Base-by-base conservation (phyloP, 2,888 invertebrate genomes). In the Tenthredo scrophulariae region DNA sequence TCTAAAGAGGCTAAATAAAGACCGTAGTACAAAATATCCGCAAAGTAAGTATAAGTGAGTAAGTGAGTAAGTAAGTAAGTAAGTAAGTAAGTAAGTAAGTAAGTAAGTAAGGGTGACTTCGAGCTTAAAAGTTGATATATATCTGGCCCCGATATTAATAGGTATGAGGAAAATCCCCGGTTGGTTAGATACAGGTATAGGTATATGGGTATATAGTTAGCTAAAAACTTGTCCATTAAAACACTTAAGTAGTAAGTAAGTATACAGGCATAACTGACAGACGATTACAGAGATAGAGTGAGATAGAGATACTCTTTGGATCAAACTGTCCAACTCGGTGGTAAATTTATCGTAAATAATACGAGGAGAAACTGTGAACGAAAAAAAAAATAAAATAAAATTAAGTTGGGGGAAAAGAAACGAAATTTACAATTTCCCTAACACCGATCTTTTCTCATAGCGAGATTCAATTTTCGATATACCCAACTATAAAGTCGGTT, bases 161-260 rank as follows among this genome's bases (percentile, higher is more conserved):
- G 75, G 40, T 75, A 15, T 18, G 46, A 46, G 46, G 46, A 26
- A 75, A 46, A 46, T 22, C 29, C 33, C 54, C 9, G 26, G 37
- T 43, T 37, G 58, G 58, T n/a, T 58, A 46, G 75, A 22, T 22
- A n/a, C 1, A n/a, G 7, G 26, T 7, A 37, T 0, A 33, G 4
- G n/a, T n/a, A 15, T 13, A 75, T 10, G 26, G 22, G 43, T 18
- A 26, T 22, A 26, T 67, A 67, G 82, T 54, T 91, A 89, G 90
- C 90, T 92, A 91, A 91, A 90, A 93, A 93, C 93, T 92, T 92
- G 91, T 92, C 92, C 93, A 93, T 93, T 92, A 93, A 92, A 92
- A 92, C 89, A 90, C 92, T 92, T 91, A 93, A 91, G 92, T 91
- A 91, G 90, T 90, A 91, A 92, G 37, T 92, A 93, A 93, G 93